Conservation (phyloP, 2,113 vertebrate genomes). For the Peromyscus leucopus region DNA sequence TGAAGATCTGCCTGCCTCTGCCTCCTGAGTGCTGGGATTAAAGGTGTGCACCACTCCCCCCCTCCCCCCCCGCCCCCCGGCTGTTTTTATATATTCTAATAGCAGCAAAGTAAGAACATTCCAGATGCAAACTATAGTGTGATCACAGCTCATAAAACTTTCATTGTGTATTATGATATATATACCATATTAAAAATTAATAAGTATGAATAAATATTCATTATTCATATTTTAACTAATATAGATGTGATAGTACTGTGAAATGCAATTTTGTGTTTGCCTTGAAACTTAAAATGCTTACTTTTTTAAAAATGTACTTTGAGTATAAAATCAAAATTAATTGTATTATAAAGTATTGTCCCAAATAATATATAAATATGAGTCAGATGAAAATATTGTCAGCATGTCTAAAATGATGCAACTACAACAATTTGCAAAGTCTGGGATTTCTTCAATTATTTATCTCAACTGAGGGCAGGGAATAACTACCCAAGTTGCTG, state of each 20-base stretch:
- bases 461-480: constrained; percentile 25
- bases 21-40: too few relatives aligned
- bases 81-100: background rate
- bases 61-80: too few relatives aligned
- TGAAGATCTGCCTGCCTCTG: too few relatives aligned
- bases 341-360: background rate
- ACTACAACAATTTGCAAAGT: background rate
- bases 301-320: background rate
- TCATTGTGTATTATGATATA: background rate
- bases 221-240: background rate
- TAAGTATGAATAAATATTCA: background rate
- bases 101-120: background rate
- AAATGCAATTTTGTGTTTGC: background rate
- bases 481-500: background rate
- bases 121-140: background rate
- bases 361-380: background rate
- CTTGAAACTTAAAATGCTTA: background rate
- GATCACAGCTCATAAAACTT: background rate
- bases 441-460: constrained; percentile 25
- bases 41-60: too few relatives aligned
- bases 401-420: background rate
- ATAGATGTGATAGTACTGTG: background rate
- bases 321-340: background rate
- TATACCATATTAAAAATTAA: background rate
- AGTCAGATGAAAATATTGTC: constrained; percentile 21